Conservation (phyloP, 2,888 invertebrate genomes). For the Sinotaia quadrata region DNA sequence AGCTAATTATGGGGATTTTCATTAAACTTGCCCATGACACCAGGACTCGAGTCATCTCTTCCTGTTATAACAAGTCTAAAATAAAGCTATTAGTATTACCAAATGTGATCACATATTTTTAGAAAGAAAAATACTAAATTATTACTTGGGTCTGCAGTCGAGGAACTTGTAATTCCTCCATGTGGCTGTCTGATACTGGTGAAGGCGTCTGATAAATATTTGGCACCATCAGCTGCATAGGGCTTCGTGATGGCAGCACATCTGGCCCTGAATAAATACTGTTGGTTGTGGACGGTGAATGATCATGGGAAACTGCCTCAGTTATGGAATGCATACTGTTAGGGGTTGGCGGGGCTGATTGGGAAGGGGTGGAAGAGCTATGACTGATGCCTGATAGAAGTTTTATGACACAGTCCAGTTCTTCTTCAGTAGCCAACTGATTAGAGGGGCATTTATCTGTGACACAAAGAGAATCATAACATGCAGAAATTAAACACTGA, state of each 20-base stretch:
- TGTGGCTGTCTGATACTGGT: constrained; percentile 39
- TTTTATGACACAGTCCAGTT: constrained; percentile 67
- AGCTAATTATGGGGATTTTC: too few relatives aligned
- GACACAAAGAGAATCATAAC: not conserved
- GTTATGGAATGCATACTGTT: constrained; percentile 32
- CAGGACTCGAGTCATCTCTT: too few relatives aligned
- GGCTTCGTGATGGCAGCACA: constrained; percentile 21
- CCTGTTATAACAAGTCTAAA: too few relatives aligned
- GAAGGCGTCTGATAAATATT: constrained; percentile 40
- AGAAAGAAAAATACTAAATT: too few relatives aligned
- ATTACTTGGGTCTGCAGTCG: constrained; percentile 27
- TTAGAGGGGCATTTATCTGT: constrained; percentile 14
- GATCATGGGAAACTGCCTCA: constrained; percentile 19
- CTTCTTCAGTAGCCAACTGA: constrained; percentile 61
- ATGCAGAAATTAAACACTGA: not conserved
- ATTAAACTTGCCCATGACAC: too few relatives aligned
- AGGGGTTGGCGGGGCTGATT: constrained; percentile 31
- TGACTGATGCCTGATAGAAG: constrained; percentile 53
- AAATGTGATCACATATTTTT: too few relatives aligned
- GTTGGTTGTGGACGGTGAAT: constrained; percentile 33
- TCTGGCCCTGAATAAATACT: constrained; percentile 32
- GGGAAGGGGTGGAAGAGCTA: constrained; percentile 24
- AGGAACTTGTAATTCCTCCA: constrained; percentile 36
- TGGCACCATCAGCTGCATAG: constrained; percentile 45
- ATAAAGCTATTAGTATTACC: too few relatives aligned